Base-by-base conservation (phyloP, 2,113 vertebrate genomes). In the Panthera tigris region DNA sequence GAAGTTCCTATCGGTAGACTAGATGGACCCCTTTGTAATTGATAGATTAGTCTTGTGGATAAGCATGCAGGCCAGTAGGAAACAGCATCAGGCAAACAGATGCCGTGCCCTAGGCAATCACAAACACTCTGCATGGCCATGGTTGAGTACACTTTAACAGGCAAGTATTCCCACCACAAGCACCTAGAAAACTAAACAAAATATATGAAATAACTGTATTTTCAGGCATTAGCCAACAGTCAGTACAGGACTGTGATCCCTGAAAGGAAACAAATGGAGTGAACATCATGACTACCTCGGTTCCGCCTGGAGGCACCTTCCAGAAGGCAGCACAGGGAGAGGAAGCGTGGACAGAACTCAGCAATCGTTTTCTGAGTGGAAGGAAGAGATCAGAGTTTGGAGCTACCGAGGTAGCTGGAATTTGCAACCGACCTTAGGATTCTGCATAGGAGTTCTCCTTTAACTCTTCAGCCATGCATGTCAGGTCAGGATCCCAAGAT, bases 271-370 rank as follows among this genome's bases (percentile, higher is more conserved):
- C 25, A 74, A 80, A 57, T 15, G 31, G 5, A 61, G 18, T n/a
- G 50, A 16, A 19, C 18, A 7, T 33, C 15, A 3, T 50, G 39
- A 66, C 50, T 27, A n/a, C 21, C 39, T 68, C 25, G 25, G 29
- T 10, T 73, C 13, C 7, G 3, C 36, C 66, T 19, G 3, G 39
- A 69, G 61, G 48, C 21, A 27, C 11, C 27, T 81, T 71, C 57
- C 23, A 63, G 39, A 29, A 18, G 27, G 15, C 12, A 14, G 4
- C 16, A 15, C 11, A 14, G 39, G 33, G 7, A 39, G 0, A 5
- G 7, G 1, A 19, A 39, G 15, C 8, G 33, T 11, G 29, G 50
- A 74, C 7, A 12, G 23, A n/a, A 14, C 6, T 39, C 1, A 0
- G 45, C 10, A 25, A 11, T 0, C 7, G 29, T 55, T 61, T 61